Base-by-base conservation (phyloP, 1,140 invertebrate genomes). In the Nixonia krombeini region DNA sequence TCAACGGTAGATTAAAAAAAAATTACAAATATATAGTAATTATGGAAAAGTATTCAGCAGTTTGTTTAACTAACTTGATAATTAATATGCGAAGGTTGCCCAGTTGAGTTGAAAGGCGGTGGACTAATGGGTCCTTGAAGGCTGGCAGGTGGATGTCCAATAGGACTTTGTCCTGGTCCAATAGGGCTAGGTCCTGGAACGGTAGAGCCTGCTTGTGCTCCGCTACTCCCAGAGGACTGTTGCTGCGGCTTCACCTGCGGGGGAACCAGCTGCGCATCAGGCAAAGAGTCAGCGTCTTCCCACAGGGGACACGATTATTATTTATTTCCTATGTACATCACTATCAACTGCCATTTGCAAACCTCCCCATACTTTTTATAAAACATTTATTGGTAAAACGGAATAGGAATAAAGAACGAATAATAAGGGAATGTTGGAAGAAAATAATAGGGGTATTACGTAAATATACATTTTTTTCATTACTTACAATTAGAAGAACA, bases 201-300 rank as follows among this genome's bases (percentile, higher is more conserved):
- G 6, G 82, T 74, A 4, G 79, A 84, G 58, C 82, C 82, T 15
- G 82, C 69, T 67, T 85, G 83, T 13, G 78, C 72, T 28, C 80
- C 82, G 47, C 81, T 80, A 57, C 80, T 85, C 31, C 85, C 85
- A 23, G 87, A 85, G 37, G 85, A 84, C 79, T 91, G 89, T 83
- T 90, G 91, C 75, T 91, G 91, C 63, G 91, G 91, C 84, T 92
- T 92, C 72, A 92, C 90, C 87, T 91, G 80, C 79, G 82, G 82
- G 81, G 81, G 83, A 85, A 87, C 82, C 79, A 86, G 84, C 84
- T 87, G 84, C 84, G 82, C 85, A 86, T 86, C 84, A 86, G 84
- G 80, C 82, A 85, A 84, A 85, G 82, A 85, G 83, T 85, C 84
- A 85, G 84, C 81, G 68, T 82, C 72, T 84, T 84, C 82, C 83